Evolutionary conservation across 2,888 invertebrate species (phyloP).

Genomic region (Scotopteryx bipunctaria): DNA sequence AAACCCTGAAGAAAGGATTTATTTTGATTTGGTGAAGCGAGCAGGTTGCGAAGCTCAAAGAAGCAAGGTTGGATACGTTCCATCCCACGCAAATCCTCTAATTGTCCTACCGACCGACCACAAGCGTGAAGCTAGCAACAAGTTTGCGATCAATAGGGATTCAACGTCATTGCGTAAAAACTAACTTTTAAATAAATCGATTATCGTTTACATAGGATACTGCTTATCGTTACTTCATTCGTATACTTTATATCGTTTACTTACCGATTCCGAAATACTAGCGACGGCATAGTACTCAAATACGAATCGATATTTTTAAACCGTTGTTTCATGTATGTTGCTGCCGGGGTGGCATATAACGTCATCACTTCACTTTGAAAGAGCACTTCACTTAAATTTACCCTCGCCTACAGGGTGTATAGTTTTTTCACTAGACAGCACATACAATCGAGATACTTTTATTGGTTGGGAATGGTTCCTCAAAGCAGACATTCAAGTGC

Average conservation of each 20-base stretch:
- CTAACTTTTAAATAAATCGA: slow-evolving; percentile 26
- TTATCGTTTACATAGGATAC: no score
- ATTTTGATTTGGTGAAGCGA: no score
- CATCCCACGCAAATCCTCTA: slow-evolving; percentile 41
- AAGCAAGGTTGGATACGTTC: no score
- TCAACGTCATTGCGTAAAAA: slow-evolving; percentile 53
- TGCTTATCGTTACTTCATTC: no score
- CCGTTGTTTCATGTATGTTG: slow-evolving; percentile 76
- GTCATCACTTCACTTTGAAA: slow-evolving; percentile 78
- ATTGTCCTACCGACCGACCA: slow-evolving; percentile 29
- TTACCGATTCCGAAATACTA: slow-evolving; percentile 86
- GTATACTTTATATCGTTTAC: slow-evolving; percentile 45
- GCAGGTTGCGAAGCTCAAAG: no score
- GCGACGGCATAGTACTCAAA: slow-evolving; percentile 83
- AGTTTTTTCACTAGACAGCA: slow-evolving; percentile 57
- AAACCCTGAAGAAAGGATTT: no score
- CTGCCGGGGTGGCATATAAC: slow-evolving; percentile 79
- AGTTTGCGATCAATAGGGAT: slow-evolving; percentile 50
- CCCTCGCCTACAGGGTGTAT: slow-evolving; percentile 57
- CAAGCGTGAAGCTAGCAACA: slow-evolving; percentile 46
- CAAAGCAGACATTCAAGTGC: slow-evolving; percentile 73
- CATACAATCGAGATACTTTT: slow-evolving; percentile 49
- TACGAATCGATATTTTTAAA: slow-evolving; percentile 73
- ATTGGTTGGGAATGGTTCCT: slow-evolving; percentile 46
- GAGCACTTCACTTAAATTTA: slow-evolving; percentile 60